Evolutionary conservation across 1,140 invertebrate genomes (phyloP), one percentile per base, ranked within the genome.

Genomic region (Micrasema longulum): DNA sequence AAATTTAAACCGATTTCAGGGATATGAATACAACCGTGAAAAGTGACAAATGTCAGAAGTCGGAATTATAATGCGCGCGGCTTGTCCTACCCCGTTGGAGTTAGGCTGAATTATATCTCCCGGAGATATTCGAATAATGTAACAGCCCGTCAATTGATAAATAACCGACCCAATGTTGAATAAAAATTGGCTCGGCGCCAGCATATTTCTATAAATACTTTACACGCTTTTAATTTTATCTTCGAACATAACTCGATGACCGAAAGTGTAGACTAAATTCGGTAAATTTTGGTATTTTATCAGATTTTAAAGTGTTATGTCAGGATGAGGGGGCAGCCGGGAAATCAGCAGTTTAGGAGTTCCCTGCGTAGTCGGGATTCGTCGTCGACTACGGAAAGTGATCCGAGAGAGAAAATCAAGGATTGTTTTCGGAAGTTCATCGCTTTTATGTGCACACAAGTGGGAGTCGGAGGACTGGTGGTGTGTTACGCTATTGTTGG

Each of bases 401-500:
- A 91, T 78, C 90, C 91, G 0, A 82, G 89, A 3, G 90, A 92
- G 77, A 90, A 89, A 77, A 85, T 92, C 18, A 94, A 94, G 79
- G 91, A 93, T 74, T 96, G 92, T 77, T 93, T 92, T 74, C 85
- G 94, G 22, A 95, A 95, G 79, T 86, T 95, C 71, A 89, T 95
- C 31, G 93, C 93, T 0, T 95, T 96, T 76, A 96, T 96, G 94
- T 96, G 93, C 82, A 95, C 94, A 1, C 93, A 95, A 86, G 95
- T 99, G 50, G 97, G 97, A 52, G 93, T 99, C 4, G 97, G 96
- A 45, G 95, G 93, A 0, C 84, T 99, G 3, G 95, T 99, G 12
- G 95, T 99, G 0, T 91, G 94, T 47, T 99, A 99, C 80, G 95
- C 97, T 1, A 92, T 99, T 50, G 88, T 98, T 9, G 97, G 97